Base-by-base conservation (phyloP, 2,888 invertebrate genomes). In the Perizoma flavofasciatum region DNA sequence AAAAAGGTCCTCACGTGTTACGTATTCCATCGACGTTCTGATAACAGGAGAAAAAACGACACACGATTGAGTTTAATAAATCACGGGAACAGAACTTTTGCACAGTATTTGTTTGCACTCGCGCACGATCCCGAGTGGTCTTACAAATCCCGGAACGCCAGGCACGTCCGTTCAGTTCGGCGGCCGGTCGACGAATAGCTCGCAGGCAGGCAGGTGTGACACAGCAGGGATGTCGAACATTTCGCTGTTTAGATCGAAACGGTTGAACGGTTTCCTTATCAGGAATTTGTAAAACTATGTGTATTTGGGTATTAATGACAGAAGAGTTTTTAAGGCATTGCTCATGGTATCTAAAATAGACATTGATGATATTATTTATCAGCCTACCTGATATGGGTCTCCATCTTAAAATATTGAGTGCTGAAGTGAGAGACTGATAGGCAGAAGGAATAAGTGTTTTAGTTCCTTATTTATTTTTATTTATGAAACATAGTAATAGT, bases 81-180 rank as follows among this genome's bases (percentile, higher is more conserved):
- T 81, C 85, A 86, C 85, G 79, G 70, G 68, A 77, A 79, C 74
- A 74, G 66, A 77, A 82, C 78, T 78, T 81, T 76, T 81, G 81
- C 85, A 84, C 82, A 78, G 69, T 64, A 63, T 77, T 77, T 67
- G 70, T 69, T 74, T 69, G 69, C 84, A 85, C 86, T 81, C 83
- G 80, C 83, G 83, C 63, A 67, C 68, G 67, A 52, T 54, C 54
- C 53, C 61, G 33, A 44, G 11, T 8, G 44, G 34, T 37, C 33
- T 44, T 45, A 35, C 58, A 35, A 10, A 44, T 33, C 37, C 32
- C 50, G 55, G 53, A 40, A 49, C 52, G 37, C 34, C 10, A 32
- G 52, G 68, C 78, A 64, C 85, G 83, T 72, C 85, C 79, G 79
- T 64, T 64, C 79, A 41, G 72, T 64, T 51, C 77, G 73, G 70